Conservation (phyloP, 35 echinoderm and acorn worm genomes). For the Holothuria glaberrima region DNA sequence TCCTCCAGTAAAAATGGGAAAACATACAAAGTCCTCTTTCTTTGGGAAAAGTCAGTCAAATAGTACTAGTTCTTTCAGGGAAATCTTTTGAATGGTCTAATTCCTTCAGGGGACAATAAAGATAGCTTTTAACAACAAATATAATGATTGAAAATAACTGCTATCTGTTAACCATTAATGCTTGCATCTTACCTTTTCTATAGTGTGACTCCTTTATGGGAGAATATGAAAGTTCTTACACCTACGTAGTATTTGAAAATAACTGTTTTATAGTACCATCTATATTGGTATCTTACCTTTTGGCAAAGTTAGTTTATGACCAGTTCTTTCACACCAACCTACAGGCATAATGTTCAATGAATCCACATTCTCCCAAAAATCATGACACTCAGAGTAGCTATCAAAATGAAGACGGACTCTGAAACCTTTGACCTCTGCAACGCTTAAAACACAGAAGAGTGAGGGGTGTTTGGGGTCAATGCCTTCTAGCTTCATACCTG, state of each 20-base stretch:
- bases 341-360: constrained; percentile 87
- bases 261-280: no score
- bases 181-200: no score
- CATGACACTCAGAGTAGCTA: constrained; percentile 96
- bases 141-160: no score
- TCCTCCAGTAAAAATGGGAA: not conserved
- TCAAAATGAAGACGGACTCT: constrained; percentile 93
- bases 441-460: constrained; percentile 90
- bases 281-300: constrained; percentile 58
- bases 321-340: constrained; percentile 93
- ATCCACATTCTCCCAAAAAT: constrained; percentile 97
- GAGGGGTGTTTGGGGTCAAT: constrained; percentile 99
- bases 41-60: not conserved
- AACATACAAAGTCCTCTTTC: no score
- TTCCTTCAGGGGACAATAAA: no score
- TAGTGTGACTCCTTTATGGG: no score
- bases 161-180: no score
- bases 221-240: no score
- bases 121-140: no score
- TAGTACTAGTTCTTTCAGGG: no score
- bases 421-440: constrained; percentile 79
- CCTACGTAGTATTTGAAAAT: no score
- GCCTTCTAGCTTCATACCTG: constrained; percentile 95
- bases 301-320: constrained; percentile 83
- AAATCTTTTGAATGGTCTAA: no score